Evolutionary conservation across 2,797 vertebrate species (phyloP).

Genomic region (Cryptoprocta ferox): DNA sequence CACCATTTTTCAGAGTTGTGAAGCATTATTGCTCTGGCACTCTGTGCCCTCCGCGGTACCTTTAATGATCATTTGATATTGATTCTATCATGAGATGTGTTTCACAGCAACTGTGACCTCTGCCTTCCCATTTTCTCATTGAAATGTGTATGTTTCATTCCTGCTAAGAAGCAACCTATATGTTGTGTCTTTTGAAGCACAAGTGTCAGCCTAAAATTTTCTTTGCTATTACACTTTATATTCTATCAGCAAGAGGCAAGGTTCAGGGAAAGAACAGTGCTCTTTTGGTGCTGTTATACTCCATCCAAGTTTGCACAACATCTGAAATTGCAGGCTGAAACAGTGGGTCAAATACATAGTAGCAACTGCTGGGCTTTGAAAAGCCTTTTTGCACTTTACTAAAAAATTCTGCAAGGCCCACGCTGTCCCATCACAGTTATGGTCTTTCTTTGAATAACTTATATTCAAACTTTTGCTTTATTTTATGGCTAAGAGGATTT

Average conservation of each 20-base stretch:
- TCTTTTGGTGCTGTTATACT: slow-evolving; percentile 56
- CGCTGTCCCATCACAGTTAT: slow-evolving; percentile 37
- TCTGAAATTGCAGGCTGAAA: slow-evolving; percentile 74
- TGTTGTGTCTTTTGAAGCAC: slow-evolving; percentile 74
- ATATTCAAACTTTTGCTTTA: slow-evolving; percentile 66
- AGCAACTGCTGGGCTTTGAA: slow-evolving; percentile 71
- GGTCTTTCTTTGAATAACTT: slow-evolving; percentile 65
- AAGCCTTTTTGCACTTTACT: slow-evolving; percentile 45
- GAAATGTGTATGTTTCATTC: slow-evolving; percentile 67
- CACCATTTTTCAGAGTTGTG: background rate
- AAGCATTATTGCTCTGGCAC: slow-evolving; percentile 35
- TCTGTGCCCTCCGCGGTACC: background rate
- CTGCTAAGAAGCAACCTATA: slow-evolving; percentile 69
- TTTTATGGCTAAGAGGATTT: slow-evolving; percentile 52
- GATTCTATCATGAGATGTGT: slow-evolving; percentile 61
- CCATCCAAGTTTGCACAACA: slow-evolving; percentile 43
- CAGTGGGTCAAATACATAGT: slow-evolving; percentile 70
- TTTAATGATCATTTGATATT: slow-evolving; percentile 68
- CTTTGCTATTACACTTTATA: slow-evolving; percentile 69
- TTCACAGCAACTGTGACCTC: slow-evolving; percentile 53
- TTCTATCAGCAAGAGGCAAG: slow-evolving; percentile 73
- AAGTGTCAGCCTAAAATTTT: slow-evolving; percentile 63
- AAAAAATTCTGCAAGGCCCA: slow-evolving; percentile 56
- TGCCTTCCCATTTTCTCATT: slow-evolving; percentile 67
- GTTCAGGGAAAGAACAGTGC: slow-evolving; percentile 56